Evolutionary conservation across 1,140 invertebrate genomes (phyloP), one percentile per base, ranked within the genome.

Genomic region (Cecropterus lyciades): DNA sequence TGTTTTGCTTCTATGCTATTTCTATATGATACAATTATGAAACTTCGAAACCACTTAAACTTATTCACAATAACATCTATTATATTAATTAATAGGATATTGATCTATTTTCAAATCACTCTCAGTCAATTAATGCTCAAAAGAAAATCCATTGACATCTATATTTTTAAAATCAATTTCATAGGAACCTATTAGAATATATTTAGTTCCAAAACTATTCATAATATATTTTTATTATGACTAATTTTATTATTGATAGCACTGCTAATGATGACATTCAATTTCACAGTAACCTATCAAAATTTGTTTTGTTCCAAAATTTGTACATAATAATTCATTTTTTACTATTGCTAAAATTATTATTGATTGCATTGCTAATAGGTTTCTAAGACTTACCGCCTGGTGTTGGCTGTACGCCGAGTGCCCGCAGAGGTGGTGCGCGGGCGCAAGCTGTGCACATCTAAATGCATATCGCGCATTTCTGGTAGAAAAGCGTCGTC

Each of bases 401-500:
- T 81, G 0, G 89, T 79, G 69, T 91, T 91, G 4, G 89, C 85
- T 14, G 87, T 92, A 0, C 87, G 78, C 9, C 87, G 65, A 1
- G 89, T 91, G 10, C 84, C 87, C 0, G 82, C 86, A 5, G 89
- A 89, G 0, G 80, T 91, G 16, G 89, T 88, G 14, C 89, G 79
- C 13, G 89, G 87, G 9, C 88, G 81, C 15, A 86, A 68, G 55
- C 73, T 84, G 27, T 82, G 73, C 0, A 74, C 63, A 45, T 90
- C 87, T 6, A 83, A 56, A 0, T 84, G 83, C 17, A 76, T 68
- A 46, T 89, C 88, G 3, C 77, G 82, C 16, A 84, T 79, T 81
- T 91, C 89, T 0, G 90, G 82, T 14, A 91, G 64, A 70, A 92
- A 92, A 3, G 89, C 84, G 55, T 93, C 93, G 20, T 94, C 93